phyloP scores from a whole-genome alignment of 2,888 invertebrate species.

The Ormia ochracea region DNA sequence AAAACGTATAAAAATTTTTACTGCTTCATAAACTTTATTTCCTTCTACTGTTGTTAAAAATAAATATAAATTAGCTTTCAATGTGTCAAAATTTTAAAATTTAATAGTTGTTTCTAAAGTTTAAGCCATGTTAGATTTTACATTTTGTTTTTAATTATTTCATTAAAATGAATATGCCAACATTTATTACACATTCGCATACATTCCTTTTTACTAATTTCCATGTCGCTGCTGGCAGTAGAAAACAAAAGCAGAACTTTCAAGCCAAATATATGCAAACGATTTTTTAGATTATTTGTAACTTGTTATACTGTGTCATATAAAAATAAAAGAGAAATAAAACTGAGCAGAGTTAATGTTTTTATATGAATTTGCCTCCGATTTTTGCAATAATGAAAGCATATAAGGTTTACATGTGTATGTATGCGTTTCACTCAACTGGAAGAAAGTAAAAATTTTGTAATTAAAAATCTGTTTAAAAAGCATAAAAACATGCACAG shows the following conservation, averaged over 20 bases:
- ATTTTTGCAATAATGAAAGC: not conserved
- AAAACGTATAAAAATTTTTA: too few relatives aligned
- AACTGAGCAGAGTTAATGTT: not conserved
- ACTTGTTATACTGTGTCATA: not conserved
- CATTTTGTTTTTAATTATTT: too few relatives aligned
- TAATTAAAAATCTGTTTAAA: slow-evolving; percentile 47
- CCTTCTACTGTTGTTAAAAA: too few relatives aligned
- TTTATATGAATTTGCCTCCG: not conserved
- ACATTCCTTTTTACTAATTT: not conserved
- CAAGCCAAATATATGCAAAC: slow-evolving; percentile 18
- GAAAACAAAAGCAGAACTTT: not conserved
- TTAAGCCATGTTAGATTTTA: too few relatives aligned
- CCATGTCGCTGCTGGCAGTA: not conserved
- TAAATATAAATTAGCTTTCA: too few relatives aligned
- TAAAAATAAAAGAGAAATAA: slow-evolving; percentile 13
- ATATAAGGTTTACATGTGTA: not conserved
- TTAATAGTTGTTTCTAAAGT: too few relatives aligned
- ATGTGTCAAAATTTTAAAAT: too few relatives aligned
- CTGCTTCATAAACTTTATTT: too few relatives aligned
- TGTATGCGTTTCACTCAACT: not conserved
- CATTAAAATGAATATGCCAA: too few relatives aligned
- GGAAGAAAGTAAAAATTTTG: slow-evolving; percentile 43
- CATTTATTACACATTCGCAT: too few relatives aligned
- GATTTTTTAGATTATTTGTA: slow-evolving; percentile 14
- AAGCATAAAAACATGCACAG: not conserved